phyloP scores from a whole-genome alignment of 2,888 invertebrate species.

The Mesoligia furuncula region DNA sequence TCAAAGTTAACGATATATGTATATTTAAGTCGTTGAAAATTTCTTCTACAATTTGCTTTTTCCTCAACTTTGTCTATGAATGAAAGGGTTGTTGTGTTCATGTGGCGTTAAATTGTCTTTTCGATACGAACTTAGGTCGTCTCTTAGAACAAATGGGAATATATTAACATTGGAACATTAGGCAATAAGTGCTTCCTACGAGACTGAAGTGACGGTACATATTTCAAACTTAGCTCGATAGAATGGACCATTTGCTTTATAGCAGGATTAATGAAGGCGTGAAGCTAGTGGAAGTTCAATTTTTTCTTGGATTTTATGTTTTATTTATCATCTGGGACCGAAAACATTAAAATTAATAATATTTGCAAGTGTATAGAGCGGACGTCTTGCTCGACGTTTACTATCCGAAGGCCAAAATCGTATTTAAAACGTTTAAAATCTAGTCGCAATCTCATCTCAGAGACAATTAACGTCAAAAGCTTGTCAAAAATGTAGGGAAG shows the following conservation, averaged over 20 bases:
- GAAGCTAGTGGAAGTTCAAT: not conserved
- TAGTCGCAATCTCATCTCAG: no score
- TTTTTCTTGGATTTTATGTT: not conserved
- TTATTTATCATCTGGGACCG: not conserved
- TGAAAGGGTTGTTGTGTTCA: not conserved
- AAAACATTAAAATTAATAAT: not conserved
- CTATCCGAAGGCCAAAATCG: no score
- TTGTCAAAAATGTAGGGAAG: no score
- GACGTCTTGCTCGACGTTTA: not conserved
- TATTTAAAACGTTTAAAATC: no score
- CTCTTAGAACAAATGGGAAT: not conserved
- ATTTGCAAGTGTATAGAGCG: no score
- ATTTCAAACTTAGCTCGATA: not conserved
- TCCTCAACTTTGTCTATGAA: slow-evolving; percentile 15
- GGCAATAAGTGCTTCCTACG: not conserved
- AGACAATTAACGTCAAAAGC: no score
- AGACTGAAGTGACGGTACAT: not conserved
- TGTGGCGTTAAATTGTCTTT: slow-evolving; percentile 25
- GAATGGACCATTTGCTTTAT: slow-evolving; percentile 8
- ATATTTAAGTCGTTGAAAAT: not conserved
- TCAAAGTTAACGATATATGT: not conserved
- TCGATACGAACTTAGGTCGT: not conserved
- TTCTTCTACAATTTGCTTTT: slow-evolving; percentile 3
- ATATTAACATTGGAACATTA: slow-evolving; percentile 27
- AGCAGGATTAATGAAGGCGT: not conserved